Percentiles rank a stretch among this genome's conserved stretches.
Conservation (phyloP, 2,113 vertebrate genomes). For the Trogon surrucura region DNA sequence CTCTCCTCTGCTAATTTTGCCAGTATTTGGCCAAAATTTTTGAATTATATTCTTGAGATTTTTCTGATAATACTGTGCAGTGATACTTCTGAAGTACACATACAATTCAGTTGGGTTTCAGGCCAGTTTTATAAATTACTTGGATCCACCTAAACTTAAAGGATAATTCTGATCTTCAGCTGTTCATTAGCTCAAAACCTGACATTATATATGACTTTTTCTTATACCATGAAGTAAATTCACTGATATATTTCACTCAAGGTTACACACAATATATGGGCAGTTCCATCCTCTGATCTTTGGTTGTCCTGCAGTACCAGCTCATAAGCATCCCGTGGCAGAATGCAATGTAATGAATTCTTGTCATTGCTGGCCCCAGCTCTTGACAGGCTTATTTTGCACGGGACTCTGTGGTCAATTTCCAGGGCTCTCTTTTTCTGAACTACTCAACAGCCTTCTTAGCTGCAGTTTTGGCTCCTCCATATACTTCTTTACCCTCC, state of each 20-base stretch:
- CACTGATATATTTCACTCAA: background rate
- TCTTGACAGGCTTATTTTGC: background rate
- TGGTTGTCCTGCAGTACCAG: background rate
- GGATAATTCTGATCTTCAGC: background rate
- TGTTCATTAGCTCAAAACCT: background rate
- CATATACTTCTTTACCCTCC: background rate
- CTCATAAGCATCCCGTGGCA: background rate
- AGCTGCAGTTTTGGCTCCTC: background rate
- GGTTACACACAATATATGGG: background rate
- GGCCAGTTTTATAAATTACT: background rate
- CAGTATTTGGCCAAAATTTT: background rate
- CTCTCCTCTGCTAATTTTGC: background rate
- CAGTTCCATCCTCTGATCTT: background rate
- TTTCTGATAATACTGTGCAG: background rate
- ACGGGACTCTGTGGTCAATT: background rate
- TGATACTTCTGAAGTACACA: background rate
- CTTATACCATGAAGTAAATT: background rate
- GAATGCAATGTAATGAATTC: background rate
- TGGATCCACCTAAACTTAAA: background rate
- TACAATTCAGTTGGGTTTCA: background rate
- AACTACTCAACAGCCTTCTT: background rate
- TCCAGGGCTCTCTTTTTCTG: background rate
- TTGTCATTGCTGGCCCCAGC: background rate
- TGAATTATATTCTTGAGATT: background rate
- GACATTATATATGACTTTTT: background rate